Conservation (phyloP, 2,113 vertebrate genomes). For the Anoura caudifer region DNA sequence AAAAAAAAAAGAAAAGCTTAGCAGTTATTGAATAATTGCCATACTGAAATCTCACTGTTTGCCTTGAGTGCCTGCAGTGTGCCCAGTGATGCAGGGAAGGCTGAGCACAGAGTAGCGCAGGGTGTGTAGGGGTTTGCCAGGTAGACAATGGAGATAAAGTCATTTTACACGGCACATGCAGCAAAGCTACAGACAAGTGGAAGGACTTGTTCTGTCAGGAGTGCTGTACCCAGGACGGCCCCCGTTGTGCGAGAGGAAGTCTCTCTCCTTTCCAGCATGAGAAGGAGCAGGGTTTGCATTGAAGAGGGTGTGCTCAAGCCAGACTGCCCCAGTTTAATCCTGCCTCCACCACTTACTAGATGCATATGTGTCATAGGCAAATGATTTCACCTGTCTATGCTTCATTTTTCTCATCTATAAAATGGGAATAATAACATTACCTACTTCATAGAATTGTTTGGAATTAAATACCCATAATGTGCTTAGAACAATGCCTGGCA, state of each 20-base stretch:
- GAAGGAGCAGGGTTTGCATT: background rate
- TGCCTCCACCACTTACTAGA: background rate
- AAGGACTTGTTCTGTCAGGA: background rate
- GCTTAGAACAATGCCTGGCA: background rate
- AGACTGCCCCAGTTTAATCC: background rate
- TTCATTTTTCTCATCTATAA: background rate
- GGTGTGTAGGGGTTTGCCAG: background rate
- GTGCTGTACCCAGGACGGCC: background rate
- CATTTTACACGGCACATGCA: fast-evolving
- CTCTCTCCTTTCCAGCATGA: background rate
- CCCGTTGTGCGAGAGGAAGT: background rate
- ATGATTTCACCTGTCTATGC: background rate
- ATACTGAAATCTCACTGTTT: background rate
- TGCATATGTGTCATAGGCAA: fast-evolving
- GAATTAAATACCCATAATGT: background rate
- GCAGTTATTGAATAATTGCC: background rate
- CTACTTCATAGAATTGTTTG: background rate
- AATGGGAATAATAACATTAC: background rate
- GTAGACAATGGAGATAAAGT: background rate
- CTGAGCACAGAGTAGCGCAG: background rate
- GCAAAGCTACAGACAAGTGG: background rate
- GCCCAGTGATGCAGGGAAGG: background rate
- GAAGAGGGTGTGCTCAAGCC: background rate
- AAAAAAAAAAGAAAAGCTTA: background rate
- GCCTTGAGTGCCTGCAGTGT: background rate